Evolutionary conservation across 2,888 invertebrate species (phyloP), one percentile per base, ranked within the genome.

Genomic region (Tuberolachnus salignus): DNA sequence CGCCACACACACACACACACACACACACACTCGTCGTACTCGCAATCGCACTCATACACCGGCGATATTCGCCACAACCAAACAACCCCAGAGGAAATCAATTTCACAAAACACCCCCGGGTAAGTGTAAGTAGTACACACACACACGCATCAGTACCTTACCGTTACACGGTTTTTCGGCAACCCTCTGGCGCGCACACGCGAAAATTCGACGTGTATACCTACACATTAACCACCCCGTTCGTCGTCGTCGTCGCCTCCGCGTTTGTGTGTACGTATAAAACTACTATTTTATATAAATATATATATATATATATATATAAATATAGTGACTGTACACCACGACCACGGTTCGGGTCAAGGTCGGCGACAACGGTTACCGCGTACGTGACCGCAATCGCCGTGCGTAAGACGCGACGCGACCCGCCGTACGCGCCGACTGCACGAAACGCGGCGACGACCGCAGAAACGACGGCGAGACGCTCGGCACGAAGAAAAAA

Each of bases 81-180:
- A n/a, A 72, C 49, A n/a, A 53, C 64, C 75, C 75, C 57, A 26
- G 26, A 66, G 66, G 55, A 75, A 75, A 75, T 75, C 75, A 75
- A 75, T 75, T 75, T 46, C 4, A 26, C 46, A 19, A 55, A 66
- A 75, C 75, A 66, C 66, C 66, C 55, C 46, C n/a, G 53, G n/a
- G 44, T 34, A 57, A 49, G 61, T 34, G 34, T 6, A n/a, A 34
- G 34, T 34, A 34, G 34, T 61, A 44, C 14, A 14, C 23, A 14
- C 13, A 23, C 14, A 19, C 19, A 64, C 63, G 21, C 26, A 46
- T 51, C 14, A 34, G 11, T 10, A n/a, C 19, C 42, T 69, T 23
- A 8, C 16, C 53, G 16, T 8, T 9, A 19, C 16, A 49, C 42
- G 13, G 72, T 59, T 63, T 73, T 63, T 63, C 34, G 42, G 34